Percentiles rank a stretch among this genome's conserved stretches.
These are phyloP conservation scores for Ephestia elutella DNA, from an alignment of 1,140 invertebrate genomes.

Conservation along the genomic window DNA sequence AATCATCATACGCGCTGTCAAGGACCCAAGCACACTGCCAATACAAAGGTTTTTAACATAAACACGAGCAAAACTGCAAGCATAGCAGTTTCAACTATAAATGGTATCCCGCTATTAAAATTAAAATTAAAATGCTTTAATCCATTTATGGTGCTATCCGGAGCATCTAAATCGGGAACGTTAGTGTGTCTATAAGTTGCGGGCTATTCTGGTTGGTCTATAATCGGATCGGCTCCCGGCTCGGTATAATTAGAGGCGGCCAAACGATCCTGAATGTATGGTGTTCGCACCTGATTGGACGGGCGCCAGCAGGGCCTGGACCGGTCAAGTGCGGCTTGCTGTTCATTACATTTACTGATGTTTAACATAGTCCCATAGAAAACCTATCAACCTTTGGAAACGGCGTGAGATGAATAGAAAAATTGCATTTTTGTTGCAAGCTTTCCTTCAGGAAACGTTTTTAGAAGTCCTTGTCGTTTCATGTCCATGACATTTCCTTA, in stretches of 20 bases:
- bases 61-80: too few species aligned
- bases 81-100: too few species aligned
- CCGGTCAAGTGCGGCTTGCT: constrained; percentile 4
- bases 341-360: background rate
- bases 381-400: too few species aligned
- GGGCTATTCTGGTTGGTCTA: constrained; percentile 58
- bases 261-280: constrained; percentile 38
- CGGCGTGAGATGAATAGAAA: too few species aligned
- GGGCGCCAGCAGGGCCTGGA: constrained; percentile 30
- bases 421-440: too few species aligned
- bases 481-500: too few species aligned
- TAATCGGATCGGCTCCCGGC: constrained; percentile 46
- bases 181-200: constrained; percentile 23
- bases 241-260: constrained; percentile 54
- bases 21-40: too few species aligned
- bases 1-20: too few species aligned
- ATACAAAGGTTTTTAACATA: too few species aligned
- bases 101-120: too few species aligned
- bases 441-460: too few species aligned
- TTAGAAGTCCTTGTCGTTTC: too few species aligned
- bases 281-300: constrained; percentile 59
- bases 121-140: background rate
- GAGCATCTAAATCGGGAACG: constrained; percentile 18
- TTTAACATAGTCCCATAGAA: background rate
- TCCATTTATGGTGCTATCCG: constrained; percentile 21